Conservation (phyloP, 92 coral and sea anemone species). For the Isaurus tuberculatus region DNA sequence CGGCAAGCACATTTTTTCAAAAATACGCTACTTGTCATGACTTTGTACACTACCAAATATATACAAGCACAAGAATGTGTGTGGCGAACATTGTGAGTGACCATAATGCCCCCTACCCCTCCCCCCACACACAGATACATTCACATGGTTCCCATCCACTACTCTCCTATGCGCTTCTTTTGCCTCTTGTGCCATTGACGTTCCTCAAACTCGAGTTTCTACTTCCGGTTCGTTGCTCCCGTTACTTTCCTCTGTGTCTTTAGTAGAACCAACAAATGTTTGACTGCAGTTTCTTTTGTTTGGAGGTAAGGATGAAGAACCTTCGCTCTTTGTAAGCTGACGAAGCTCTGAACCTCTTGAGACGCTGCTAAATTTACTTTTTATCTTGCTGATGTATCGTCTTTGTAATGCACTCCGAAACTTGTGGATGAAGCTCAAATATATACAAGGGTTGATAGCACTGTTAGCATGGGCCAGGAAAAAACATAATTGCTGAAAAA, state of each 20-base stretch:
- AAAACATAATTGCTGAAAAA: constrained; percentile 29
- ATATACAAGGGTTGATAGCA: constrained; percentile 42
- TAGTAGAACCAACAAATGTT: constrained; percentile 2
- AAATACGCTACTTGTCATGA: too few relatives aligned
- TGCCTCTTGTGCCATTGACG: not conserved
- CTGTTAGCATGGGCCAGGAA: constrained; percentile 37
- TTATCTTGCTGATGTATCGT: constrained; percentile 30
- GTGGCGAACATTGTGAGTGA: too few relatives aligned
- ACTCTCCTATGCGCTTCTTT: too few relatives aligned
- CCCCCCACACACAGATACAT: too few relatives aligned
- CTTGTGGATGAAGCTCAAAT: constrained; percentile 35
- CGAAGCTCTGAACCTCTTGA: constrained; percentile 6
- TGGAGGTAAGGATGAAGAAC: not conserved
- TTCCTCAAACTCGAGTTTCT: constrained; percentile 27
- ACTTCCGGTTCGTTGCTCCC: constrained; percentile 17
- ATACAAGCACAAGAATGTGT: too few relatives aligned
- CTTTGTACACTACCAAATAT: too few relatives aligned
- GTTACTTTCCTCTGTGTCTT: constrained; percentile 19
- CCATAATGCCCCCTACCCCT: too few relatives aligned
- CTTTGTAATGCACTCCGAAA: constrained; percentile 31
- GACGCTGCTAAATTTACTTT: not conserved
- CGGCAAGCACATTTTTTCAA: too few relatives aligned
- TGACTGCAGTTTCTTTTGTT: constrained; percentile 3
- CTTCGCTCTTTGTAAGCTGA: constrained; percentile 16
- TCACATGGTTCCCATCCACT: too few relatives aligned